Evolutionary conservation across 2,888 invertebrate genomes (phyloP), one percentile per base, ranked within the genome.

Genomic region (Oscheius sp.): DNA sequence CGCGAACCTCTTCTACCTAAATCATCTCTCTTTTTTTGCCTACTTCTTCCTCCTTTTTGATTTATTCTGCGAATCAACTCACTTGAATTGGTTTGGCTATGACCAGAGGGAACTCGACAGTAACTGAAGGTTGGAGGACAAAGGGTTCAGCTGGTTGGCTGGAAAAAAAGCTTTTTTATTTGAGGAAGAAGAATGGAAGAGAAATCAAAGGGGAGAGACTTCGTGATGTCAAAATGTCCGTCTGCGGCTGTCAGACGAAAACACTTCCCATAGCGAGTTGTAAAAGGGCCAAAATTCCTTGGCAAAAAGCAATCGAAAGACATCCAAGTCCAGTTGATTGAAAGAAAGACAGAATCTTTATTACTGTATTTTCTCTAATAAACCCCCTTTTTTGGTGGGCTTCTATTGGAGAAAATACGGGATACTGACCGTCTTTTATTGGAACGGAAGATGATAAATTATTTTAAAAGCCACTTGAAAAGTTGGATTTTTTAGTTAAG

Each of bases 141-240:
- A 20, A 48, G 17, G 46, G 10, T n/a, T 48, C 25, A 5, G 25
- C 4, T n/a, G 6, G 42, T n/a, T 42, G 42, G 37, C 12, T 42
- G 12, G 20, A 42, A 3, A 48, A 20, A 17, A 20, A 48, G 23
- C 15, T 10, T 37, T 15, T 37, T 10, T 37, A 37, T 17, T n/a
- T n/a, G n/a, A n/a, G n/a, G n/a, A 48, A 48, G 48, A 25, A 25
- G 15, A 48, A 48, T 20, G 48, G 25, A 48, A 48, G 46, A 45
- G 8, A 17, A n/a, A n/a, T n/a, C n/a, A n/a, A n/a, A 29, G 52
- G 27, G 15, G n/a, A n/a, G 29, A 8, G 29, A 52, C 27, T 55
- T 55, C 33, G 34, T n/a, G n/a, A n/a, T 52, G 52, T 52, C 52
- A 52, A 52, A 52, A 52, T 25, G 52, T n/a, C n/a, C n/a, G 27